These are phyloP conservation scores for Ectobius pallidus DNA, from an alignment of 2,888 invertebrate species.

Conservation along the genomic window DNA sequence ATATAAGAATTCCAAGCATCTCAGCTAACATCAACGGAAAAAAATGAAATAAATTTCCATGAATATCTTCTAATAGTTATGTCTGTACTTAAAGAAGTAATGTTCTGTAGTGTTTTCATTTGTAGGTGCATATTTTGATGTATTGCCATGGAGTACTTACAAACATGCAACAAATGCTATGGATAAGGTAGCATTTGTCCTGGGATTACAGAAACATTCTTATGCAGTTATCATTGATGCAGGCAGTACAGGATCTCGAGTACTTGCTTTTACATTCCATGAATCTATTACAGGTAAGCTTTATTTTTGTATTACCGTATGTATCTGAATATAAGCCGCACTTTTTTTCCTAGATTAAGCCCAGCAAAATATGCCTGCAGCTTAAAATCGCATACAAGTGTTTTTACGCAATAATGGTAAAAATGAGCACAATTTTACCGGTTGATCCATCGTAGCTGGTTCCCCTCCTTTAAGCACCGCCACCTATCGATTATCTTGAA, in stretches of 20 bases:
- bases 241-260: slow-evolving; percentile 90
- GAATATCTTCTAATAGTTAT: neutral
- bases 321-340: too few species aligned
- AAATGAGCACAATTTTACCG: too few species aligned
- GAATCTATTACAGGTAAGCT: slow-evolving; percentile 58
- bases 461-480: too few species aligned
- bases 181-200: slow-evolving; percentile 72
- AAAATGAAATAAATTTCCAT: neutral
- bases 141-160: slow-evolving; percentile 35
- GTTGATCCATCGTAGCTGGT: too few species aligned
- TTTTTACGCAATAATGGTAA: too few species aligned
- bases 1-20: neutral
- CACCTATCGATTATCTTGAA: too few species aligned
- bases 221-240: slow-evolving; percentile 93
- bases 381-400: too few species aligned
- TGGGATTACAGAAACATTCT: slow-evolving; percentile 72
- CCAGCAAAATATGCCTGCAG: too few species aligned
- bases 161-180: slow-evolving; percentile 56
- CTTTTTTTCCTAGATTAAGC: too few species aligned
- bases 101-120: neutral
- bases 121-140: slow-evolving; percentile 32
- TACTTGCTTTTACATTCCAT: slow-evolving; percentile 83
- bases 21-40: neutral
- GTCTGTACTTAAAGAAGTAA: neutral
- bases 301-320: neutral